Evolutionary conservation across 2,797 vertebrate genomes (phyloP), one percentile per base, ranked within the genome.

Genomic region (Podarcis siculus): DNA sequence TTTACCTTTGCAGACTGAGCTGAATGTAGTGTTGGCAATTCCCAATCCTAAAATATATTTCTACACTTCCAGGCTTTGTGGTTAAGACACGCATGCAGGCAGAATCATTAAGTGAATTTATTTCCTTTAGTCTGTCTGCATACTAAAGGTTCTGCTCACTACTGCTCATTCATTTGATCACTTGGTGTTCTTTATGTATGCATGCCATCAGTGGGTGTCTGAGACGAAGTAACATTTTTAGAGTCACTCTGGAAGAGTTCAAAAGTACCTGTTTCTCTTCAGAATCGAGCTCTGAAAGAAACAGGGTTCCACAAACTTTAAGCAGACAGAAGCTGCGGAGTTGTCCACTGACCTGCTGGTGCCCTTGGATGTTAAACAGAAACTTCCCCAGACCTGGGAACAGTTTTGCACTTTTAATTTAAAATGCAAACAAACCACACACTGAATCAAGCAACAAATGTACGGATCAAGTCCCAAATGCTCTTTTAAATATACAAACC

Each of bases 91-190:
- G 58, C 64, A 85, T 27, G 37, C 71, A 85, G 64, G 64, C 82
- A 78, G 79, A 71, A 72, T 82, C 61, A 71, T 89, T 77, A 42
- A 86, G 30, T 89, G 7, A 8, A 81, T 86, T 75, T 69, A 82
- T 76, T 76, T 89, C 80, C 58, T 76, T 82, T 15, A 55, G n/a
- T 27, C 12, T 76, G 42, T 82, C 83, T 86, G 45, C 71, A 27
- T 58, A 27, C 61, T 76, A 67, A 86, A 32, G 19, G 13, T 67
- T 81, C 27, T 76, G 49, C 76, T 81, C 71, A 81, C n/a, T 37
- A 9, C 27, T 67, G 39, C 39, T 85, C 55, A 58, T 67, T 85
- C 58, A 82, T 85, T 39, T 75, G 87, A 64, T 35, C 42, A 45
- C 19, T 19, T 25, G 9, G 23, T n/a, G 81, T 61, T 67, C 45